These are phyloP conservation scores for Synergus umbraculus DNA, from an alignment of 2,888 invertebrate genomes.

Conservation along the genomic window DNA sequence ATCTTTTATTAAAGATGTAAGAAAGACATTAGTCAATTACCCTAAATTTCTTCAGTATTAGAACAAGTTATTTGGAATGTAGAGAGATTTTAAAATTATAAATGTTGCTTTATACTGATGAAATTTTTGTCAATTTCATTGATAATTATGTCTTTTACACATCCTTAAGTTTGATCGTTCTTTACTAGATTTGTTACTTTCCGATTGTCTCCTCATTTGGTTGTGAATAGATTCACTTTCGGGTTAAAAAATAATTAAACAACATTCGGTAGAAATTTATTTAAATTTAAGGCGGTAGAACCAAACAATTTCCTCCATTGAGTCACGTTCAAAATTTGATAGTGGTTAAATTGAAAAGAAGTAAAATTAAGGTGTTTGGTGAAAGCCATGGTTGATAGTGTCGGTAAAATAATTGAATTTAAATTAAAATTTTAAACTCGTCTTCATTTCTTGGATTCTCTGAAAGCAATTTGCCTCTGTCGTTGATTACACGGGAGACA, in stretches of 20 bases:
- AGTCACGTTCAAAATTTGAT: not conserved
- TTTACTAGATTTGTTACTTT: not conserved
- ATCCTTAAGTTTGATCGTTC: not conserved
- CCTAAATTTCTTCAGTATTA: not conserved
- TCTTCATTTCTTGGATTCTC: too few species aligned
- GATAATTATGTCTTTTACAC: not conserved
- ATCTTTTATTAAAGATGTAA: not conserved
- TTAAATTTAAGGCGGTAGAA: not conserved
- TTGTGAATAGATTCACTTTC: slow-evolving; percentile 69
- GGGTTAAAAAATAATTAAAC: not conserved
- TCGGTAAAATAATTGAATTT: too few species aligned
- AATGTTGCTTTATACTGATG: not conserved
- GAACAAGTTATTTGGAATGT: not conserved
- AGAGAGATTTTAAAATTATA: not conserved
- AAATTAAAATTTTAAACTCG: too few species aligned
- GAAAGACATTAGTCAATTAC: not conserved
- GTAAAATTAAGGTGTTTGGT: not conserved
- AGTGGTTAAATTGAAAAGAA: not conserved
- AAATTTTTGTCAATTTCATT: slow-evolving; percentile 44
- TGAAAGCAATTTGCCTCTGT: too few species aligned
- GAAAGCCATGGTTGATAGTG: too few species aligned
- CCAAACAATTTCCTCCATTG: not conserved
- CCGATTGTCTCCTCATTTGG: slow-evolving; percentile 73
- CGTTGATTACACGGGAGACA: not conserved
- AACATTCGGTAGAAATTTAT: not conserved